Evolutionary conservation across 2,888 invertebrate species (phyloP), one percentile per base, ranked within the genome.

Genomic region (Idaea biselata): DNA sequence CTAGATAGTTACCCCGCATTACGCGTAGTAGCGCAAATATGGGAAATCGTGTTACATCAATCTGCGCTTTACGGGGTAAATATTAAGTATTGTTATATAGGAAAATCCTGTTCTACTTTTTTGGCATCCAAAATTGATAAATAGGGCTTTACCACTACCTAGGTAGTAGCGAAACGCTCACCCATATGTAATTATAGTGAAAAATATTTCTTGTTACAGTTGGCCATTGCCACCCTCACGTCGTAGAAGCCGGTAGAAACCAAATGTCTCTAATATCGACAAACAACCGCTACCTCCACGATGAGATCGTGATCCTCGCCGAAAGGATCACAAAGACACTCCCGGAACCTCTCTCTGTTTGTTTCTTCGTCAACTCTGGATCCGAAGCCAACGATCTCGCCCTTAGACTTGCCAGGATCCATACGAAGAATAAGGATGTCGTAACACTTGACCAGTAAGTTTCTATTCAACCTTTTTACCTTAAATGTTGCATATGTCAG

Each of bases 341-440:
- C 88, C 99, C 99, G 0, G 95, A 96, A 63, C 93, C 94, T 33
- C 92, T 99, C 54, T 97, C 97, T 17, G 97, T 99, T 5, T 98
- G 99, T 80, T 99, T 97, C 92, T 96, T 99, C 83, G 98, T 99
- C 62, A 99, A 99, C 90, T 99, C 99, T 0, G 99, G 99, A 11
- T 99, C 99, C 6, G 99, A 99, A 91, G 99, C 99, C 8, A 99
- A 99, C 86, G 99, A 99, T 91, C 94, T 99, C 74, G 99, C 99
- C 0, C 87, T 99, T 55, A 94, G 99, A 65, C 92, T 99, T 67
- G 98, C 99, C 0, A 94, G 96, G 67, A 95, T 97, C 62, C 97
- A 98, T 85, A 99, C 99, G 1, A 96, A 96, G 77, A 95, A 96
- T 69, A 94, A 95, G 75, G 99, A 99, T 84, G 94, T 99, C 73